phyloP scores from a whole-genome alignment of 1,140 invertebrate species.

The Cotesia typhae region DNA sequence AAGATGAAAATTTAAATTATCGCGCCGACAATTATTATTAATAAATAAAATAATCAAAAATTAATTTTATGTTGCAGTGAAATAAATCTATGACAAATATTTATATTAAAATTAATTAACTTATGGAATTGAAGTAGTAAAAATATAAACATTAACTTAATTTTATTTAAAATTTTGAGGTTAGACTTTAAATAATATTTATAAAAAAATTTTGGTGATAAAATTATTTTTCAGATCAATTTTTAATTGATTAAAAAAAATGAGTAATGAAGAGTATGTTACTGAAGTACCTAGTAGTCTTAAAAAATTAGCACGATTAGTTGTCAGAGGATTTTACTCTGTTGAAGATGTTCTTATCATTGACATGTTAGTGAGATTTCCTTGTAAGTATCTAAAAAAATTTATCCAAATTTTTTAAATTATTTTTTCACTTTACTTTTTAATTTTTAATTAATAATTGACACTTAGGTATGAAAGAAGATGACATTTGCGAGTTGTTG shows the following conservation, averaged over 20 bases:
- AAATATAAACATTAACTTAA: no score
- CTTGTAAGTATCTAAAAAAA: conserved; percentile 70
- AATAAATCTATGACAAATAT: no score
- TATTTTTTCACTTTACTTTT: conserved; percentile 12
- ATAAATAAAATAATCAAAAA: no score
- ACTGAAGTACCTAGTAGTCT: conserved; percentile 90
- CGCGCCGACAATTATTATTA: no score
- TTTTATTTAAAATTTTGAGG: no score
- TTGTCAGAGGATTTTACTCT: conserved; percentile 91
- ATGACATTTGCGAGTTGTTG: conserved; percentile 91
- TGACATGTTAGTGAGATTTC: conserved; percentile 94
- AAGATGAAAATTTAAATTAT: no score
- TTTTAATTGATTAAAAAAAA: conserved; percentile 1
- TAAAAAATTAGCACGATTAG: conserved; percentile 88
- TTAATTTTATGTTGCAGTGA: no score
- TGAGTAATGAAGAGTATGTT: conserved; percentile 65
- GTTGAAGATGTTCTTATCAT: conserved; percentile 94
- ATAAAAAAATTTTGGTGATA: no score
- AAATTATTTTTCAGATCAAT: no score
- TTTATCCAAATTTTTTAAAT: conserved; percentile 5
- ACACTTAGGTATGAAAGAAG: conserved; percentile 89
- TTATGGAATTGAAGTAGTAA: no score
- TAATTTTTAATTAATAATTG: conserved; percentile 19
- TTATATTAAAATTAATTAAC: no score
- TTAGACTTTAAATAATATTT: no score